Conservation (phyloP, 1,140 invertebrate species). For the Bombus difficillimus region DNA sequence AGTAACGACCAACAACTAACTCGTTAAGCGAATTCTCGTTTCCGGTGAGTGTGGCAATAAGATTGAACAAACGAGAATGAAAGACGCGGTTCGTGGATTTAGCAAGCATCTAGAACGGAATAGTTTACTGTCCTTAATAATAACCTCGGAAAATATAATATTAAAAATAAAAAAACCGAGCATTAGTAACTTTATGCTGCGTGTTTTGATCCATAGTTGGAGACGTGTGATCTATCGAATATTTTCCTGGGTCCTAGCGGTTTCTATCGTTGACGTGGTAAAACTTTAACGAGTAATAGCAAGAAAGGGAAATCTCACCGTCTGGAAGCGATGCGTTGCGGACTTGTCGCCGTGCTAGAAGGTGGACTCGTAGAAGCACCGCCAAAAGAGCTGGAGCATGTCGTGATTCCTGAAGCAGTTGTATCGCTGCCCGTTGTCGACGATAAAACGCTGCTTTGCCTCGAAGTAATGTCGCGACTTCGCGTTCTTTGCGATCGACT, state of each 20-base stretch:
- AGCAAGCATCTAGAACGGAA: neutral
- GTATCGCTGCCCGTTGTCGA: conserved; percentile 64
- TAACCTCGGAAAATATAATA: neutral
- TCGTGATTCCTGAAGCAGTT: conserved; percentile 66
- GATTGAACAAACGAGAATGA: neutral
- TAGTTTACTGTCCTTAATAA: neutral
- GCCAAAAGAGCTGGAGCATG: conserved; percentile 66
- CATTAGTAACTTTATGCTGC: neutral
- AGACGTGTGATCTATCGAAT: neutral
- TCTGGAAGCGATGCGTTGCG: conserved; percentile 61
- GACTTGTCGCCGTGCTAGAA: conserved; percentile 68
- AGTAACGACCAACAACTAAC: conserved; percentile 31
- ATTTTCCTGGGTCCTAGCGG: neutral
- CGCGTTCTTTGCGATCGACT: conserved; percentile 52
- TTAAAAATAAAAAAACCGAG: neutral
- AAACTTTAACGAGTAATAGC: neutral
- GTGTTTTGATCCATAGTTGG: neutral
- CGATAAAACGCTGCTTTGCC: conserved; percentile 59
- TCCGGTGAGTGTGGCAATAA: conserved; percentile 46
- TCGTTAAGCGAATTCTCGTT: conserved; percentile 51
- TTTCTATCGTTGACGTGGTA: neutral
- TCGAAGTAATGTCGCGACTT: conserved; percentile 46
- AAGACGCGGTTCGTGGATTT: neutral
- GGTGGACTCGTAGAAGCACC: conserved; percentile 58
- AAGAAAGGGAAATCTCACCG: conserved; percentile 45